Evolutionary conservation across 2,113 vertebrate genomes (phyloP), one percentile per base, ranked within the genome.

Genomic region (Cochlearius cochlearius): DNA sequence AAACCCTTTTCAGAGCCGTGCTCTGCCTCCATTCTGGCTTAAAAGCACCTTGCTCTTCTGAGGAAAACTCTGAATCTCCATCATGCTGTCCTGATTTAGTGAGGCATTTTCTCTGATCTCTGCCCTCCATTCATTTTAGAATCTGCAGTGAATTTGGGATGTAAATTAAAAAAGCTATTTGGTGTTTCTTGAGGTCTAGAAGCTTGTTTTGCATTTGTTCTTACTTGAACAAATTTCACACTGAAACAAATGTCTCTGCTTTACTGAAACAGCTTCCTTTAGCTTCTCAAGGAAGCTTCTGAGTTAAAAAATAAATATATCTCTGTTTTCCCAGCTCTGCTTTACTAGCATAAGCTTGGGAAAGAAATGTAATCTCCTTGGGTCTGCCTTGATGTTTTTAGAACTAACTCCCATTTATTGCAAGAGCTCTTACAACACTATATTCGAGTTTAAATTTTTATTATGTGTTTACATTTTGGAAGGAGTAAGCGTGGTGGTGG

Each of bases 201-300:
- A 96, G 67, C 68, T 86, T 83, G 41, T 83, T 92, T 97, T 92
- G 86, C 59, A 25, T 94, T 94, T 80, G 56, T 89, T 95, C 71
- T 79, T 79, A 23, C 79, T 55, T 50, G 59, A 88, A 82, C 0
- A 2, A 47, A 47, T 47, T 47, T 11, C 32, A 26, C 41, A 4
- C 72, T 14, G 81, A 72, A 84, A 67, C 66, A 81, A 85, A 89
- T 43, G 52, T 63, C 50, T 66, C 52, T 8, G 17, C 74, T 79
- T 73, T 78, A 11, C 84, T 41, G 53, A 18, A 91, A 81, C 38
- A 55, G 39, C 41, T 89, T 87, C 62, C 74, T 84, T 91, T 47
- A 55, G 36, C 85, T 73, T 83, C 75, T 62, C 15, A 21, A 29
- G 76, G 68, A 93, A 64, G 30, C 60, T 84, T 86, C 55, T 0